phyloP scores from a whole-genome alignment of 2,888 invertebrate genomes.

The Junonia oenone region DNA sequence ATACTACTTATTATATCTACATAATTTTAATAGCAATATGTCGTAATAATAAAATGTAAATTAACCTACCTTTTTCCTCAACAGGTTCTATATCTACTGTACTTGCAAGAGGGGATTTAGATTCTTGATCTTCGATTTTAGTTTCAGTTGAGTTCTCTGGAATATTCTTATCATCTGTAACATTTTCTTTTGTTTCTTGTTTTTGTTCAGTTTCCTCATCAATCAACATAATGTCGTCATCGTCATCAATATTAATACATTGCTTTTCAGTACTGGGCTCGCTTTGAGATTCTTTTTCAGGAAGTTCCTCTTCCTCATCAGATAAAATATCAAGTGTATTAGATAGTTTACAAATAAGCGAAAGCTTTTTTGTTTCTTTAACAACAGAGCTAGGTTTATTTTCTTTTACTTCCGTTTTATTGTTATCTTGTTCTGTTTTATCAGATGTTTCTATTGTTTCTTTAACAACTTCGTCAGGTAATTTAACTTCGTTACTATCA shows the following conservation, averaged over 20 bases:
- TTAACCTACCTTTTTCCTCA: not conserved
- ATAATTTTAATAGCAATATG: too few species aligned
- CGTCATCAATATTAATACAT: constrained; percentile 60
- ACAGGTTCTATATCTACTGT: not conserved
- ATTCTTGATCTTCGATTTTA: constrained; percentile 28
- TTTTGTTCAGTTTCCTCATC: constrained; percentile 58
- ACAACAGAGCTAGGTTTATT: constrained; percentile 2
- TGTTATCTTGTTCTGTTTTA: constrained; percentile 8
- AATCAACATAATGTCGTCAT: constrained; percentile 69
- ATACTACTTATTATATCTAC: too few species aligned
- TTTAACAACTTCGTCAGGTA: not conserved
- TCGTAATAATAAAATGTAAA: not conserved
- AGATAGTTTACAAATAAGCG: constrained; percentile 49
- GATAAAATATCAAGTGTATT: constrained; percentile 64
- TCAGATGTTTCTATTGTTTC: not conserved
- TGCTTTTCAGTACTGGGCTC: constrained; percentile 37
- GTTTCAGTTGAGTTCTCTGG: constrained; percentile 7
- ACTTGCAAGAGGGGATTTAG: constrained; percentile 9
- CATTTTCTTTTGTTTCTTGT: too few species aligned
- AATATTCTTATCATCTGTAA: constrained; percentile 16
- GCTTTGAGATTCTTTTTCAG: constrained; percentile 12
- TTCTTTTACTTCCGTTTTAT: not conserved
- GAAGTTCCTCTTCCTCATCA: constrained; percentile 52
- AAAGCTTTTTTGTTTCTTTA: constrained; percentile 28
- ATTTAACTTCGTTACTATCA: not conserved